Evolutionary conservation across 2,797 vertebrate genomes (phyloP), one percentile per base, ranked within the genome.

Genomic region (Artibeus jamaicensis): DNA sequence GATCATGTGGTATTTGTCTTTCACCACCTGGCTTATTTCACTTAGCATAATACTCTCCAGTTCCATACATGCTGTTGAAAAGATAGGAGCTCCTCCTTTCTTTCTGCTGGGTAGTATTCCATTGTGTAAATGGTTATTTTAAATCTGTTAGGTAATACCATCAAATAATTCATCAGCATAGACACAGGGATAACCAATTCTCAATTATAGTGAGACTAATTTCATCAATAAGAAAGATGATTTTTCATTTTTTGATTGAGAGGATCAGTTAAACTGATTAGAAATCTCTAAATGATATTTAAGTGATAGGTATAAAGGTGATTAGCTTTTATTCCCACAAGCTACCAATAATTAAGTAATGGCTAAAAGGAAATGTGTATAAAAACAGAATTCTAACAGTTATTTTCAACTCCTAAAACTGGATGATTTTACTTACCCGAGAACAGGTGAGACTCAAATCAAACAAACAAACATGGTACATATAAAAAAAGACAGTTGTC

Each of bases 191-290:
- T n/a, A 67, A 55, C 16, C 9, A 24, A 10, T 24, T 77, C 22
- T 92, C 32, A 91, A 26, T 83, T 44, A 68, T n/a, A 46, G 0
- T 39, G 39, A 24, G 39, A 70, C 32, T 73, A 46, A 89, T 73
- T 70, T 89, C 29, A 53, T 91, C 14, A 37, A 70, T 32, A 15
- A 37, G 4, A 91, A 67, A 62, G n/a, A 9, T 90, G 21, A 57
- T 9, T 91, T 93, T 95, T 93, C n/a, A 57, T 3, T 79, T 50
- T 93, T 94, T 93, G 73, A 74, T 57, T 91, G 57, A 83, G n/a
- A 78, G 9, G 19, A 86, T 94, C 44, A 81, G 26, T 85, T 77
- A 44, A 53, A 84, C 77, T 74, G 55, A 78, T 94, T 57, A 78
- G 48, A 91, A 95, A 89, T 89, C 37, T 87, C 62, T 71, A 62